Percentiles rank a stretch among this genome's conserved stretches.
These are phyloP conservation scores for Typhlichthys subterraneus DNA, from an alignment of 2,797 vertebrate genomes.

Conservation along the genomic window DNA sequence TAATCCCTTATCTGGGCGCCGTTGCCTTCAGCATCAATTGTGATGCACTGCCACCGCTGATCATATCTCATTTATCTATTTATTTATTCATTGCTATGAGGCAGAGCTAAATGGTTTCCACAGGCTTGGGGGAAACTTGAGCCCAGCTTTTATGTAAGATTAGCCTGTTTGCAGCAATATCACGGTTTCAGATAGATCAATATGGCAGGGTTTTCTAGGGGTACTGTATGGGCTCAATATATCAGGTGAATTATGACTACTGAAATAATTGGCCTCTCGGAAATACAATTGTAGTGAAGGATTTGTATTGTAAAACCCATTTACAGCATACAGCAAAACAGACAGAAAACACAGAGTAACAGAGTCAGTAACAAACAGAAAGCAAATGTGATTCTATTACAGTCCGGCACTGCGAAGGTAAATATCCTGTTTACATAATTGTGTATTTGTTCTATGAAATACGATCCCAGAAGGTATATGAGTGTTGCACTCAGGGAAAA, in stretches of 20 bases:
- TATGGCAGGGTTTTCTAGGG: conserved; percentile 57
- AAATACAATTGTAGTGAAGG: conserved; percentile 52
- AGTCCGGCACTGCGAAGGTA: conserved; percentile 42
- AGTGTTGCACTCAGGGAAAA: conserved; percentile 39
- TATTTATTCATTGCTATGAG: conserved; percentile 75
- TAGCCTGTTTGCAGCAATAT: conserved; percentile 66
- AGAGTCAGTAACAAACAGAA: conserved; percentile 16
- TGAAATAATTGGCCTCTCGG: conserved; percentile 42
- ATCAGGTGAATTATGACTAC: conserved; percentile 59
- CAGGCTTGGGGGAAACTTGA: conserved; percentile 47
- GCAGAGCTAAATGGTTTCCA: conserved; percentile 65
- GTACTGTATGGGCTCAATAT: conserved; percentile 40
- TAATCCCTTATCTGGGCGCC: conserved; percentile 48
- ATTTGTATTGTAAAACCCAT: conserved; percentile 32
- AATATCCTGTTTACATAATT: conserved; percentile 67
- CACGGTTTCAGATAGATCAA: conserved; percentile 62
- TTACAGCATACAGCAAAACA: conserved; percentile 35
- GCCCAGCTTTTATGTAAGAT: conserved; percentile 69
- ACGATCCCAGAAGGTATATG: conserved; percentile 37
- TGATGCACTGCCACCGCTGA: conserved; percentile 36
- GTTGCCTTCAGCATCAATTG: conserved; percentile 36
- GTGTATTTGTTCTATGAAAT: conserved; percentile 60
- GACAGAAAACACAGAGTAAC: conserved; percentile 28
- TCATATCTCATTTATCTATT: conserved; percentile 67
- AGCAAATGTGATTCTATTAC: conserved; percentile 43